phyloP scores from a whole-genome alignment of 2,797 vertebrate genomes.

The Oreochromis mossambicus region DNA sequence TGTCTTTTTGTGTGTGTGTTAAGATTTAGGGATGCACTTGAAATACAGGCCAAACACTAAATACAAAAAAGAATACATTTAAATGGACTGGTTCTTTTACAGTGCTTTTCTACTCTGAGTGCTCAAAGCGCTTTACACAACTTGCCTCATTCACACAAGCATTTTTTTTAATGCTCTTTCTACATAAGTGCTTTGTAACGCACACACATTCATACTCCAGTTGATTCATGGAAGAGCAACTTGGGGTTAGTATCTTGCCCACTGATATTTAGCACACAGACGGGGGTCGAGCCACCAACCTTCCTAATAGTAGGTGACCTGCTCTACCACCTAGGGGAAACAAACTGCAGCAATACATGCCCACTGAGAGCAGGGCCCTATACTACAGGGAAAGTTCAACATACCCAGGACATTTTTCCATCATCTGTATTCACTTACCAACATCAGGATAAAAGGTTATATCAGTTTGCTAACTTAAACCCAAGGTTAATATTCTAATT shows the following conservation, averaged over 20 bases:
- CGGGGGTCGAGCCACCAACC: neutral
- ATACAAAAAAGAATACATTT: neutral
- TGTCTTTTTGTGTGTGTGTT: neutral
- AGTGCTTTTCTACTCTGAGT: neutral
- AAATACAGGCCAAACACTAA: neutral
- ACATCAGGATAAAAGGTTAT: neutral
- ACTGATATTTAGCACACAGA: neutral
- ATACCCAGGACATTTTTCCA: neutral
- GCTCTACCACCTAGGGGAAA: neutral
- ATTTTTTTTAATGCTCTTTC: neutral
- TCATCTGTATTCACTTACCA: neutral
- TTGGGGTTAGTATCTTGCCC: neutral
- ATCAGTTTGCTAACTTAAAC: neutral
- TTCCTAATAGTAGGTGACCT: neutral
- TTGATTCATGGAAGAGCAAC: neutral
- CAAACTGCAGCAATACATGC: neutral
- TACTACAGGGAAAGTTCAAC: neutral
- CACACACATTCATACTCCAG: neutral
- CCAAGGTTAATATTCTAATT: neutral
- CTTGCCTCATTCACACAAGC: neutral
- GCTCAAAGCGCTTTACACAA: neutral
- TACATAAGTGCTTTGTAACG: neutral
- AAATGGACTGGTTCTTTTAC: neutral
- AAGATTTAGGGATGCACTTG: neutral
- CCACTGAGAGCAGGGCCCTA: neutral